Evolutionary conservation across 2,797 vertebrate genomes (phyloP), one percentile per base, ranked within the genome.

Genomic region (Mionectes olivaceus): DNA sequence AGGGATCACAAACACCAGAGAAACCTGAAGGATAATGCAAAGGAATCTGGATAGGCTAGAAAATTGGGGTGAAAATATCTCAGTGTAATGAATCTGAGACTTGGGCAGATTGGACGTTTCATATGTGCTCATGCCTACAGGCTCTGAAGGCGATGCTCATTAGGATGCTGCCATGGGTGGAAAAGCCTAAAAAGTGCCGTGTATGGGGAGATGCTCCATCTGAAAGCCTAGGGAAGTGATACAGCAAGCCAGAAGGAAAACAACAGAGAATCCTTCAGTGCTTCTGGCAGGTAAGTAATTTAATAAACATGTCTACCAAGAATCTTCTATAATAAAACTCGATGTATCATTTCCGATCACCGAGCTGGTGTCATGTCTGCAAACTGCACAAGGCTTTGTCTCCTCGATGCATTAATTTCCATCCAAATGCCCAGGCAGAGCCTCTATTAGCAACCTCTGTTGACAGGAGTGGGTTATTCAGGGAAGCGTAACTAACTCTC

Each of bases 391-490:
- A 5, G 9, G 35, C 69, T 94, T 91, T 89, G 89, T 82, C 84
- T 94, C 63, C 64, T 83, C 24, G 5, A 44, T 52, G 74, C 87
- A 94, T 97, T 95, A 57, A 93, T 89, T 96, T 92, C 82, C 87
- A 94, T 86, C 84, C 84, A 89, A 95, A 94, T 74, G 73, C 81
- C 77, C 89, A 75, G 80, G 89, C 91, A 93, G 55, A 91, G 73
- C 69, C 39, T 56, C 73, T 88, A 28, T 94, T 74, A 85, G 69
- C 67, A 91, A 91, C 81, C 73, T 71, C 71, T 93, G 86, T 78
- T 89, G 88, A 94, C 92, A 89, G 49, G 69, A 88, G 69, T 33
- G 76, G 85, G 83, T 92, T 92, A 94, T 90, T 89, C 91, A 95
- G 41, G 87, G 84, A 92, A 93, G 81, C 24, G 2, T 64, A 90